Base-by-base conservation (phyloP, 2,797 vertebrate species). In the Clarias laeviceps region DNA sequence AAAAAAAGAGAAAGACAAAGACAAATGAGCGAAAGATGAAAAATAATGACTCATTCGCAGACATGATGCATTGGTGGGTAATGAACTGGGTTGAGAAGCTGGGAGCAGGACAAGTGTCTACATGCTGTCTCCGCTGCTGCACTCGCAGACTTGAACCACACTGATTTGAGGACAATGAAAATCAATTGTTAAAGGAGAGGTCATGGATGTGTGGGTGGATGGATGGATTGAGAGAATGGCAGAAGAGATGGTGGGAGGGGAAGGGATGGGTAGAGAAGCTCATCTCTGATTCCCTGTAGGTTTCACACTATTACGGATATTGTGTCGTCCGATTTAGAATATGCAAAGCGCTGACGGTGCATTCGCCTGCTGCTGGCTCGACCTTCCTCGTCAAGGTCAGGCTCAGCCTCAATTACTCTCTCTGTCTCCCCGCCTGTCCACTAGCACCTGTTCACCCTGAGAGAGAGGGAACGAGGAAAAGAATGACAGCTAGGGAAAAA, bases 341-440 rank as follows among this genome's bases (percentile, higher is more conserved):
- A 95, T 95, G 94, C 93, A 95, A 95, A 95, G 93, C 74, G 95
- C 95, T 95, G 95, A 96, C 93, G 89, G 93, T 94, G 95, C 95
- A 94, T 94, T 94, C 94, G 94, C 94, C 95, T 95, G 94, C 95
- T 95, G 95, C 93, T 93, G 93, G 70, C 78, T 80, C 93, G 94
- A 96, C 95, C 95, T 96, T 95, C 94, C 91, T 91, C 92, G 91
- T 86, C 93, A 94, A 96, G 95, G 95, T 96, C 94, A 93, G 93
- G 93, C 93, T 91, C 93, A 92, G 93, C 95, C 95, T 95, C 94
- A 95, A 94, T 95, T 94, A 94, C 94, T 92, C 93, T 92, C 92
- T 93, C 94, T 94, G 94, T 95, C 94, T 94, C 92, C 40, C 95
- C 93, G 94, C 94, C 94, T 95, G 94, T 95, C 94, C 93, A 92